Percentiles rank a stretch among this genome's conserved stretches.
Conservation (phyloP, 2,888 invertebrate species). For the Stramonita haemastoma region DNA sequence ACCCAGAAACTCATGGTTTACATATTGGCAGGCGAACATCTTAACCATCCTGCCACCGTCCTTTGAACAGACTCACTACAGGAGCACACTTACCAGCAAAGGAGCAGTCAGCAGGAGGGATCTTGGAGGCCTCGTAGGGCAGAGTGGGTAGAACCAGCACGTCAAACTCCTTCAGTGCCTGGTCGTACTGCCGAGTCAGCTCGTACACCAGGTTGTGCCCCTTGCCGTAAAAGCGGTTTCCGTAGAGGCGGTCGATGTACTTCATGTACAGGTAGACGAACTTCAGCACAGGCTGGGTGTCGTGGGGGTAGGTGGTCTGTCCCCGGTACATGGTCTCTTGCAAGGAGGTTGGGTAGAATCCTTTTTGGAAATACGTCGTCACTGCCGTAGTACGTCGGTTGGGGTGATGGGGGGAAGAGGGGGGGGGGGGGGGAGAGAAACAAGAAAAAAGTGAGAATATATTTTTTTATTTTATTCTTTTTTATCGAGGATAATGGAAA, state of each 20-base stretch:
- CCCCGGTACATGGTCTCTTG: constrained; percentile 51
- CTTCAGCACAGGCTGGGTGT: constrained; percentile 53
- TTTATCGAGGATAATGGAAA: too few relatives aligned
- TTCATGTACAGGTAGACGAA: constrained; percentile 48
- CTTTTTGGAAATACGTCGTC: constrained; percentile 53
- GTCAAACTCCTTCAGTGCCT: constrained; percentile 55
- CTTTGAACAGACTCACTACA: too few relatives aligned
- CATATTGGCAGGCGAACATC: too few relatives aligned
- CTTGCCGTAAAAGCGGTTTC: constrained; percentile 58
- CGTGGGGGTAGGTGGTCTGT: constrained; percentile 47
- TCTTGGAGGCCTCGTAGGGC: background rate
- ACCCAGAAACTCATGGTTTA: too few relatives aligned
- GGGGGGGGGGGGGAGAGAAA: background rate
- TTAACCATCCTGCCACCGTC: too few relatives aligned
- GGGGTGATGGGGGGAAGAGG: background rate
- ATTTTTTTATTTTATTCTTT: too few relatives aligned
- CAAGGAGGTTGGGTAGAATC: constrained; percentile 51
- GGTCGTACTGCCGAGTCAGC: constrained; percentile 57
- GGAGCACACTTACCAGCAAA: background rate
- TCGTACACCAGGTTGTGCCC: constrained; percentile 53
- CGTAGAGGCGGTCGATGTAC: constrained; percentile 54
- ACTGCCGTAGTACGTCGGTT: constrained; percentile 43
- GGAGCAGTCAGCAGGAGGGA: background rate
- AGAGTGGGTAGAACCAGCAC: background rate
- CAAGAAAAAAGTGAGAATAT: background rate